A percentile compares a stretch with the other conserved stretches of the same genome.
These are phyloP conservation scores for Spisula solida DNA, from an alignment of 2,888 invertebrate genomes.

Conservation along the genomic window DNA sequence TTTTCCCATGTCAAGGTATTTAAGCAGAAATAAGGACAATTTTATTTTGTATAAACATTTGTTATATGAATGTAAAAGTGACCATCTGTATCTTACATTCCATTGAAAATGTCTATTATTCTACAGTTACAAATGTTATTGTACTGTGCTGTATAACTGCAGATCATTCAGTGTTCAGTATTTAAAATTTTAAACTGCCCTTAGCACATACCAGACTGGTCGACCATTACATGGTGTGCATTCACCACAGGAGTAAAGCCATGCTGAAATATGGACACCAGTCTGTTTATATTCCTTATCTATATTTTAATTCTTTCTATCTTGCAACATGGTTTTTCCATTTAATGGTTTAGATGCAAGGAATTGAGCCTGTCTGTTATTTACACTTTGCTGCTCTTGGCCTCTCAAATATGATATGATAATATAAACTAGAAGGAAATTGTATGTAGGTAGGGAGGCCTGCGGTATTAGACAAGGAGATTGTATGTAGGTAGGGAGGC, in stretches of 20 bases:
- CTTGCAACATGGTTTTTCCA: conserved; percentile 34
- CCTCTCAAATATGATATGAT: conserved; percentile 10
- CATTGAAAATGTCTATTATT: too few relatives aligned
- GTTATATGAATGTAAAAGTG: too few relatives aligned
- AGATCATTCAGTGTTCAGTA: too few relatives aligned
- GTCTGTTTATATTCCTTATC: background rate
- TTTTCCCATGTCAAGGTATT: too few relatives aligned
- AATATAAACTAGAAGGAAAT: background rate
- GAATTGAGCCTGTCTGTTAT: background rate
- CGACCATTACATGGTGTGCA: background rate
- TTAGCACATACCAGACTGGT: background rate
- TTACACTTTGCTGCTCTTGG: background rate
- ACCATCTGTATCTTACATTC: too few relatives aligned
- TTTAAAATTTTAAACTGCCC: too few relatives aligned
- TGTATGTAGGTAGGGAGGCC: background rate
- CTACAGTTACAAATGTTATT: too few relatives aligned
- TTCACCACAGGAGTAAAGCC: background rate
- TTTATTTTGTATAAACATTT: too few relatives aligned
- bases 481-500: background rate
- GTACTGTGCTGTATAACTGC: too few relatives aligned
- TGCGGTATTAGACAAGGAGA: background rate
- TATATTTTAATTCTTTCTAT: conserved; percentile 23
- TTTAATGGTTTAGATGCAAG: conserved; percentile 18
- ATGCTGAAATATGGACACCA: background rate
- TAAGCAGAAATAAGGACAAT: too few relatives aligned